phyloP scores from a whole-genome alignment of 2,113 vertebrate genomes.

The Apodemus sylvaticus region DNA sequence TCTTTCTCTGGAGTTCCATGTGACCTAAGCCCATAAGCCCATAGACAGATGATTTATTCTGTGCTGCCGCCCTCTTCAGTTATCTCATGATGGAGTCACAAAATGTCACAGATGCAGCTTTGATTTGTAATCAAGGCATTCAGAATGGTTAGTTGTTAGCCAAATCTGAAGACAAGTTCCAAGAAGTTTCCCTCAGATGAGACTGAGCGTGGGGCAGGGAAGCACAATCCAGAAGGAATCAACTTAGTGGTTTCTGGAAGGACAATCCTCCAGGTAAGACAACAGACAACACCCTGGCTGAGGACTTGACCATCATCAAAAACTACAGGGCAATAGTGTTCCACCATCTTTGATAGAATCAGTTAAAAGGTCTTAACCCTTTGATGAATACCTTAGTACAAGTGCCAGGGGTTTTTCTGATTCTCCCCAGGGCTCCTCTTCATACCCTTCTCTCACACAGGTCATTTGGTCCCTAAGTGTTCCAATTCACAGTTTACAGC shows the following conservation, averaged over 20 bases:
- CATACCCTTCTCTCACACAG: background rate
- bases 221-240: background rate
- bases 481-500: background rate
- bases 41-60: background rate
- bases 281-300: background rate
- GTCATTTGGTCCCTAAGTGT: background rate
- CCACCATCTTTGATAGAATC: background rate
- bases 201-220: too few relatives aligned
- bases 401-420: background rate
- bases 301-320: background rate
- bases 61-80: background rate
- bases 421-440: background rate
- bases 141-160: background rate
- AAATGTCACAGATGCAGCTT: background rate
- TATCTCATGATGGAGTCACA: background rate
- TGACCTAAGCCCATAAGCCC: background rate
- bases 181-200: background rate
- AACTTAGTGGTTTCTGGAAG: background rate
- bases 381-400: background rate
- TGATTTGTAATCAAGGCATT: background rate
- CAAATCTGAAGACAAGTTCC: background rate
- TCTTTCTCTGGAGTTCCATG: conserved; percentile 2
- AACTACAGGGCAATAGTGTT: background rate
- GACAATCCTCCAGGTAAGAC: background rate
- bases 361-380: background rate